Conservation (phyloP, 1,140 invertebrate species). For the Brachionus calyciflorus region DNA sequence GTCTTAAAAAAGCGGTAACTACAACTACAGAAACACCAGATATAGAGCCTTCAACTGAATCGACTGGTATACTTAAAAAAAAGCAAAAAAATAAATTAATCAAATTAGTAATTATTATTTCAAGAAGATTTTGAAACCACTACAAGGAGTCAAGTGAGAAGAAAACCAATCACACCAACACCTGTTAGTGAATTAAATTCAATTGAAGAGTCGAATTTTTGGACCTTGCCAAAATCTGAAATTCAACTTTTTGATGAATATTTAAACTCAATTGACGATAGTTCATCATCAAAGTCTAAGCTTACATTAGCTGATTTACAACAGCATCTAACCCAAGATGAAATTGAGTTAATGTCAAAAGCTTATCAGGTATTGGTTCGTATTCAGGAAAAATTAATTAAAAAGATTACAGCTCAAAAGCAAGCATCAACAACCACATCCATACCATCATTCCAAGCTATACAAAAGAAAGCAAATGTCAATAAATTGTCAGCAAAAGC, state of each 20-base stretch:
- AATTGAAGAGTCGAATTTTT: too few relatives aligned
- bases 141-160: too few relatives aligned
- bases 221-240: too few relatives aligned
- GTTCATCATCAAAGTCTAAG: neutral
- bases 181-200: too few relatives aligned
- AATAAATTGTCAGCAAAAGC: slow-evolving; percentile 29
- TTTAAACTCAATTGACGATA: neutral
- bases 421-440: neutral
- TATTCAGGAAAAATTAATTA: neutral
- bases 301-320: neutral
- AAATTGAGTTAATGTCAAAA: neutral
- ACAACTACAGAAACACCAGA: too few relatives aligned
- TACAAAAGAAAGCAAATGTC: neutral
- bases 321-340: slow-evolving; percentile 2
- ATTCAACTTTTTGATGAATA: neutral
- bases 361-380: neutral
- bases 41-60: too few relatives aligned
- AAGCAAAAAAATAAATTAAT: too few relatives aligned
- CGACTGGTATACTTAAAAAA: too few relatives aligned
- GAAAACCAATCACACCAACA: too few relatives aligned
- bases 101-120: too few relatives aligned
- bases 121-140: too few relatives aligned
- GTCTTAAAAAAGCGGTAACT: too few relatives aligned
- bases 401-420: neutral
- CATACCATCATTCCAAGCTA: neutral